A percentile compares a stretch with the other conserved stretches of the same genome.
Evolutionary conservation across 2,888 invertebrate species (phyloP).

Genomic region (Rhingia campestris): DNA sequence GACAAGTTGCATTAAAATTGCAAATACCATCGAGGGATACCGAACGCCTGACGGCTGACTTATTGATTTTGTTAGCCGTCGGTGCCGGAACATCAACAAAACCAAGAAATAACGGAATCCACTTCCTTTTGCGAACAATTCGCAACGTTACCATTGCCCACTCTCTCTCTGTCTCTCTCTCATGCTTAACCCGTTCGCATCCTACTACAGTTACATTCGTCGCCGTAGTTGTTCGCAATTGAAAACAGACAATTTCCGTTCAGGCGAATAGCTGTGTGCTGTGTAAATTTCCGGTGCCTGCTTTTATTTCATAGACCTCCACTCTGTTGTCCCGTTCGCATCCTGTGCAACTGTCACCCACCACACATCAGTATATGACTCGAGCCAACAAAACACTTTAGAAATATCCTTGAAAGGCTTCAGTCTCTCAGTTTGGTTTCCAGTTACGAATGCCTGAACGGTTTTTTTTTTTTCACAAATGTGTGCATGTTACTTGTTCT

Average conservation of each 20-base stretch:
- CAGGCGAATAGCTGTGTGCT: slow-evolving; percentile 62
- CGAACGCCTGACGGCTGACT: slow-evolving; percentile 28
- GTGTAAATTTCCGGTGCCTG: slow-evolving; percentile 68
- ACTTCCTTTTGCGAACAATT: slow-evolving; percentile 50
- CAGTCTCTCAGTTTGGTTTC: slow-evolving; percentile 68
- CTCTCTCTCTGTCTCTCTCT: neutral
- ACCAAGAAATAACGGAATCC: slow-evolving; percentile 28
- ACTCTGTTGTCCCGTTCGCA: neutral
- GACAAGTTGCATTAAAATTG: slow-evolving; percentile 58
- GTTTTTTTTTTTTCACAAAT: slow-evolving; percentile 30
- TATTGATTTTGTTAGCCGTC: slow-evolving; percentile 48
- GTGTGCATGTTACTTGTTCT: slow-evolving; percentile 21
- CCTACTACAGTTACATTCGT: slow-evolving; percentile 32
- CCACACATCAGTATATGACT: neutral
- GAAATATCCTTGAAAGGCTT: slow-evolving; percentile 69
- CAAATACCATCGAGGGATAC: slow-evolving; percentile 3
- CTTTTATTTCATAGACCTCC: slow-evolving; percentile 63
- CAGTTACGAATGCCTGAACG: slow-evolving; percentile 56
- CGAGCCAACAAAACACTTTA: slow-evolving; percentile 32
- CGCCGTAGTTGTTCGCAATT: slow-evolving; percentile 51
- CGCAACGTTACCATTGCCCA: slow-evolving; percentile 8
- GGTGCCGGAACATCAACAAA: slow-evolving; percentile 33
- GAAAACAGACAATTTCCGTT: slow-evolving; percentile 74
- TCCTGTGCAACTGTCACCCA: neutral
- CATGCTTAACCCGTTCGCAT: slow-evolving; percentile 3